Evolutionary conservation across 92 coral and sea anemone species (phyloP).

Genomic region (Phymanthus crucifer): DNA sequence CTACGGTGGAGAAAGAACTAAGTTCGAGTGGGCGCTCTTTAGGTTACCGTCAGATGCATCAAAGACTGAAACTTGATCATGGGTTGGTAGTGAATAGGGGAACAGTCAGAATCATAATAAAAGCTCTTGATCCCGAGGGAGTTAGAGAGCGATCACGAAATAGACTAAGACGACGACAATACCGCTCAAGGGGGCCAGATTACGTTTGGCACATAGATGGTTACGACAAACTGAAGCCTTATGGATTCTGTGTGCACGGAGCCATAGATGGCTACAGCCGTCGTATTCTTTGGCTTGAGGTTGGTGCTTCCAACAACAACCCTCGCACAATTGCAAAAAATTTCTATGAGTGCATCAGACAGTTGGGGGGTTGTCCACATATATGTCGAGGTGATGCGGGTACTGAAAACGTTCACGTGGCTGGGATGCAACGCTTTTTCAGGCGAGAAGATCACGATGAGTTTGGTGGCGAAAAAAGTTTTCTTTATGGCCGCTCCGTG

Average conservation of each 20-base stretch:
- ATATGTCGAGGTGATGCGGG: slow-evolving; percentile 36
- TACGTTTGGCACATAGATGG: slow-evolving; percentile 61
- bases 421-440: slow-evolving; percentile 29
- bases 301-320: slow-evolving; percentile 44
- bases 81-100: slow-evolving; percentile 34
- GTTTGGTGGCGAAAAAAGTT: slow-evolving; percentile 41
- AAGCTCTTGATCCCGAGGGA: slow-evolving; percentile 45
- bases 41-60: slow-evolving; percentile 67
- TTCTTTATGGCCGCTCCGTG: slow-evolving; percentile 44
- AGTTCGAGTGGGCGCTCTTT: slow-evolving; percentile 41
- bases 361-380: slow-evolving; percentile 28
- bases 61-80: slow-evolving; percentile 30
- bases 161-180: slow-evolving; percentile 25
- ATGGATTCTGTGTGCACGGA: slow-evolving; percentile 29
- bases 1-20: slow-evolving; percentile 42
- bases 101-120: slow-evolving; percentile 19
- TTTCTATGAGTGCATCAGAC: slow-evolving; percentile 30
- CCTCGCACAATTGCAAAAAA: slow-evolving; percentile 25
- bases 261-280: slow-evolving; percentile 50
- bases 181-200: slow-evolving; percentile 50
- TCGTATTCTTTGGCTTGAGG: slow-evolving; percentile 44
- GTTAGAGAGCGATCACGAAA: slow-evolving; percentile 40
- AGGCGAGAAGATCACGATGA: slow-evolving; percentile 31
- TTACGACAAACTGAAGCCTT: slow-evolving; percentile 31
- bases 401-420: slow-evolving; percentile 34